A percentile compares a stretch with the other conserved stretches of the same genome.
Evolutionary conservation across 2,113 vertebrate genomes (phyloP).

Genomic region (Ammospiza caudacuta): DNA sequence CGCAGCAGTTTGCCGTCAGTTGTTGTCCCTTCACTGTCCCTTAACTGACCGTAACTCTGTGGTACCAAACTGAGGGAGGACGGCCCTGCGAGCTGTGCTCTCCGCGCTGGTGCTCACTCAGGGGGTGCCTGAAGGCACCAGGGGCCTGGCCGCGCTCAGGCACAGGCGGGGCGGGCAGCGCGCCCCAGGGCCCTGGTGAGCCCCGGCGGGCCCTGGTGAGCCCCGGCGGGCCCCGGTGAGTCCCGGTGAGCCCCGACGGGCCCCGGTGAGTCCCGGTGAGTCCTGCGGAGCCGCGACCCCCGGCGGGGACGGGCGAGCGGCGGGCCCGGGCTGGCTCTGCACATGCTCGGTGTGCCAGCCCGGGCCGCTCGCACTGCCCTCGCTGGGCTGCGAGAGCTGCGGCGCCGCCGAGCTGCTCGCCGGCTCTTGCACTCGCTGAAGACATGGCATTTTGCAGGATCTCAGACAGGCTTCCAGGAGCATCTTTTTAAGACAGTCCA

Average conservation of each 20-base stretch:
- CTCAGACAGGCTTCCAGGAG: background rate
- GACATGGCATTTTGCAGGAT: background rate
- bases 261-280: too few relatives aligned
- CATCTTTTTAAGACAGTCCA: background rate
- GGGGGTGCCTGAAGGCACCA: background rate
- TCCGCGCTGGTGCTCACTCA: background rate
- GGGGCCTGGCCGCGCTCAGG: background rate
- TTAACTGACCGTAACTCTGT: background rate
- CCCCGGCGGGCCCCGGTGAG: background rate
- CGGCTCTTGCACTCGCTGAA: background rate
- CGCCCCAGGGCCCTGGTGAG: too few relatives aligned
- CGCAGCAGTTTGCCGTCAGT: background rate
- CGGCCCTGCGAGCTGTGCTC: background rate
- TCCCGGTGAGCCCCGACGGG: too few relatives aligned
- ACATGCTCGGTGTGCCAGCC: slow-evolving; percentile 79
- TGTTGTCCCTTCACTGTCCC: background rate
- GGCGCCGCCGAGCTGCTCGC: background rate
- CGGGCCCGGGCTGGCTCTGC: slow-evolving; percentile 52
- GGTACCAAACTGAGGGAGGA: background rate
- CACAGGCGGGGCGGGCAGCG: background rate
- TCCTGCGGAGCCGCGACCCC: too few relatives aligned
- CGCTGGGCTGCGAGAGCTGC: slow-evolving; percentile 31
- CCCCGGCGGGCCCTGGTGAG: too few relatives aligned
- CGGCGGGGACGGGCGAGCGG: background rate
- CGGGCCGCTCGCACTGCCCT: slow-evolving; percentile 59